phyloP scores from a whole-genome alignment of 2,113 vertebrate species.

The Tetraodon nigroviridis region DNA sequence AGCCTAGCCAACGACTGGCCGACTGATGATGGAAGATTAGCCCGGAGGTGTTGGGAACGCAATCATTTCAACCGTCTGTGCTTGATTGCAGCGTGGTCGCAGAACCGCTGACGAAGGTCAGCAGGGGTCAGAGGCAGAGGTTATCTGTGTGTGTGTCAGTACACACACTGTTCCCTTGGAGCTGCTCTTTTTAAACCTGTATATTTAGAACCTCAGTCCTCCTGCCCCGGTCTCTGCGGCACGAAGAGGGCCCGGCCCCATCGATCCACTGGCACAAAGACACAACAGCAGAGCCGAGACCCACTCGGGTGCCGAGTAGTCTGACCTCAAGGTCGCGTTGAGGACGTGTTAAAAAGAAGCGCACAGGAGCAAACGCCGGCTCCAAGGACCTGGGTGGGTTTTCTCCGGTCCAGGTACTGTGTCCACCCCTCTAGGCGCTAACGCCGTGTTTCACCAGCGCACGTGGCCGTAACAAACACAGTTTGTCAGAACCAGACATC shows the following conservation, averaged over 20 bases:
- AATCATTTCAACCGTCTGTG: no score
- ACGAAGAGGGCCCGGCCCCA: background rate
- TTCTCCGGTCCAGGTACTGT: no score
- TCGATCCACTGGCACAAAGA: slow-evolving; percentile 8
- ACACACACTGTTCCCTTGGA: background rate
- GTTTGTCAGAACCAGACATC: slow-evolving; percentile 16
- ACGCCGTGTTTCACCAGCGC: background rate
- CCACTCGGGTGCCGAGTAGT: background rate
- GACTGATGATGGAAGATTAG: no score
- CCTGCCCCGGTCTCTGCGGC: slow-evolving; percentile 7
- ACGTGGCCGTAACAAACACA: slow-evolving; percentile 15
- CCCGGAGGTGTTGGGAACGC: no score
- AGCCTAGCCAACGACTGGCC: no score
- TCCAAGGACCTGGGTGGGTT: no score
- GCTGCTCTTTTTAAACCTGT: background rate
- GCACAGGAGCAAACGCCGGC: background rate
- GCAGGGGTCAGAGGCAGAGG: background rate
- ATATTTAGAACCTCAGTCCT: background rate
- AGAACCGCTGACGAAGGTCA: no score
- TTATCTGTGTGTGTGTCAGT: background rate
- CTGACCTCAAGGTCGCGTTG: background rate
- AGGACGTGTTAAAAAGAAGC: slow-evolving; percentile 10
- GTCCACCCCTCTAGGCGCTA: no score
- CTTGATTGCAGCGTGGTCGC: no score
- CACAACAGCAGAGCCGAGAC: background rate